Percentiles rank a stretch among this genome's conserved stretches.
Evolutionary conservation across 2,797 vertebrate genomes (phyloP).

Genomic region (Pagetopsis macropterus): DNA sequence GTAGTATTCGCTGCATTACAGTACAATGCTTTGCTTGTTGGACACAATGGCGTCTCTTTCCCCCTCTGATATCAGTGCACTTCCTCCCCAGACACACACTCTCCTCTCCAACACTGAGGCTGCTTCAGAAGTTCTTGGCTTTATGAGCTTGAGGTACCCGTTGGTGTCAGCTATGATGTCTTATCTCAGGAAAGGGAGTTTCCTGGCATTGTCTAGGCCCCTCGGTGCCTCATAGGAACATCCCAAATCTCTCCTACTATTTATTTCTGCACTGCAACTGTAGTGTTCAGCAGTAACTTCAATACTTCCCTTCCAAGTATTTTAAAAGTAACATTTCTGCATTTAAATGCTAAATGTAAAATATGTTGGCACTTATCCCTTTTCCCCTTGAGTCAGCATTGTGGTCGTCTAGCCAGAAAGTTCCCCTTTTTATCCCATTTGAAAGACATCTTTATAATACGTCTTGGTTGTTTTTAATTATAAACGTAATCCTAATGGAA

Average conservation of each 20-base stretch:
- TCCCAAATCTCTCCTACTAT: too few relatives aligned
- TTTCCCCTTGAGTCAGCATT: too few relatives aligned
- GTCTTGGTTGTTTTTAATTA: too few relatives aligned
- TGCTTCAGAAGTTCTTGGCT: not conserved
- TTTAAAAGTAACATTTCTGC: too few relatives aligned
- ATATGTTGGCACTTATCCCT: too few relatives aligned
- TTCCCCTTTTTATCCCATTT: too few relatives aligned
- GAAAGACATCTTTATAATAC: too few relatives aligned
- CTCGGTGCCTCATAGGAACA: not conserved
- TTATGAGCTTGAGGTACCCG: not conserved
- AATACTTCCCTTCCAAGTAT: not conserved
- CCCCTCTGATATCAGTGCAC: not conserved
- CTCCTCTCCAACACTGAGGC: not conserved
- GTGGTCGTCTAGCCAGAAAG: too few relatives aligned
- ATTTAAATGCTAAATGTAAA: too few relatives aligned
- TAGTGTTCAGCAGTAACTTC: too few relatives aligned
- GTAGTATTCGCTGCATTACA: not conserved
- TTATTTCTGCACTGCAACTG: not conserved
- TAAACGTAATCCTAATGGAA: too few relatives aligned
- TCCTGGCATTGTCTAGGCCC: slow-evolving; percentile 49
- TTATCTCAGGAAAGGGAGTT: slow-evolving; percentile 19
- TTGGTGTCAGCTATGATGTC: slow-evolving; percentile 3
- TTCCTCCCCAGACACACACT: slow-evolving; percentile 1
- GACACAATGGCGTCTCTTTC: slow-evolving; percentile 36
- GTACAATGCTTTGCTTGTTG: slow-evolving; percentile 47